These are phyloP conservation scores for Mercenaria mercenaria DNA, from an alignment of 1,140 invertebrate species.

Conservation along the genomic window DNA sequence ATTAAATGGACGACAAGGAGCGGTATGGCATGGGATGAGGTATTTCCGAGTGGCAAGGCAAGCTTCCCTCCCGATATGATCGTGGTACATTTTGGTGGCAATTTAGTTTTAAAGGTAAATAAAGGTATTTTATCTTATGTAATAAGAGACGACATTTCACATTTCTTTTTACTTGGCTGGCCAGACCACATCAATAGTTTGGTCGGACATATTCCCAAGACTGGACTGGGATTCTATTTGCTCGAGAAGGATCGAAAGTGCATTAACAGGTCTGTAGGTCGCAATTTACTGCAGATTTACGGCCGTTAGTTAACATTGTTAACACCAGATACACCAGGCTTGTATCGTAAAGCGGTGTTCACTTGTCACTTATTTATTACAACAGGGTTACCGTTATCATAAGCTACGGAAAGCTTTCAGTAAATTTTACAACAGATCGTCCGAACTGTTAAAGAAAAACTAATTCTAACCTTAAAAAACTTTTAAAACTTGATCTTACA, in stretches of 20 bases:
- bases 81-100: not conserved
- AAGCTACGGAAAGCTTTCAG: too few species aligned
- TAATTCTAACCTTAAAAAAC: too few species aligned
- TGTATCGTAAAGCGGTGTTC: not conserved
- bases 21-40: not conserved
- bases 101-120: not conserved
- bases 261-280: not conserved
- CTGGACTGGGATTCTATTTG: not conserved
- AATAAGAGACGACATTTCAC: not conserved
- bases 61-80: not conserved
- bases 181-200: not conserved
- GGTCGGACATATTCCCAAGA: not conserved
- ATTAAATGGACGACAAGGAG: not conserved
- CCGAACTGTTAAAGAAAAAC: too few species aligned
- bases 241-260: not conserved
- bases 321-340: not conserved
- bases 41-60: not conserved
- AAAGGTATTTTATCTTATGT: not conserved
- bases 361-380: not conserved
- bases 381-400: too few species aligned
- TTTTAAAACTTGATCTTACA: too few species aligned
- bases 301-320: not conserved
- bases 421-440: too few species aligned
- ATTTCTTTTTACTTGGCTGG: not conserved
- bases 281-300: not conserved